phyloP scores from a whole-genome alignment of 2,113 vertebrate genomes.

The Amia ocellicauda region DNA sequence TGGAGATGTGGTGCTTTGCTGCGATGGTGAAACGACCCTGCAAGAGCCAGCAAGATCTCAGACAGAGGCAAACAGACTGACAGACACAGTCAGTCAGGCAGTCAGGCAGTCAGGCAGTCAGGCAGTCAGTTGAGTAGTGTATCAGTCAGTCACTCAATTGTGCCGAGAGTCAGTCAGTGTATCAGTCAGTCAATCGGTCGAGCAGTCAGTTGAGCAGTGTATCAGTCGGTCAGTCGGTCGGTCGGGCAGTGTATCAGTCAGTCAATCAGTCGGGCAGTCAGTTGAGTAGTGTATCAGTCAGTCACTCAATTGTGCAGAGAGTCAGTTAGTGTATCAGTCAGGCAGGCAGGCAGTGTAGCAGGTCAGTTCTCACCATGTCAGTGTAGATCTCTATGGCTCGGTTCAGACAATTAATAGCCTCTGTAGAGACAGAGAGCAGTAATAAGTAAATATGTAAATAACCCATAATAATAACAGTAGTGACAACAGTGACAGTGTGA shows the following conservation, averaged over 20 bases:
- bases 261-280: background rate
- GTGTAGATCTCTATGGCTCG: conserved; percentile 92
- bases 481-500: too few species aligned
- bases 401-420: conserved; percentile 90
- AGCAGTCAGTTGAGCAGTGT: background rate
- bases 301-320: too few species aligned
- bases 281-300: background rate
- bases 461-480: too few species aligned
- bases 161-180: too few species aligned
- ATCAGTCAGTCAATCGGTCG: background rate
- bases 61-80: background rate
- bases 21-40: conserved; percentile 91
- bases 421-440: conserved; percentile 54
- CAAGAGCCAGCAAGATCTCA: background rate
- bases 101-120: background rate
- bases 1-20: conserved; percentile 87
- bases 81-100: background rate
- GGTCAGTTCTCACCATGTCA: conserved; percentile 80
- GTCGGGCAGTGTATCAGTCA: background rate
- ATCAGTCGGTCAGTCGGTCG: background rate
- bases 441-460: too few species aligned
- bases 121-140: background rate
- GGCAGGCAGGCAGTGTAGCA: too few species aligned
- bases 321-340: too few species aligned
- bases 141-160: background rate